Evolutionary conservation across 2,888 invertebrate species (phyloP).

Genomic region (Leistus spinibarbis): DNA sequence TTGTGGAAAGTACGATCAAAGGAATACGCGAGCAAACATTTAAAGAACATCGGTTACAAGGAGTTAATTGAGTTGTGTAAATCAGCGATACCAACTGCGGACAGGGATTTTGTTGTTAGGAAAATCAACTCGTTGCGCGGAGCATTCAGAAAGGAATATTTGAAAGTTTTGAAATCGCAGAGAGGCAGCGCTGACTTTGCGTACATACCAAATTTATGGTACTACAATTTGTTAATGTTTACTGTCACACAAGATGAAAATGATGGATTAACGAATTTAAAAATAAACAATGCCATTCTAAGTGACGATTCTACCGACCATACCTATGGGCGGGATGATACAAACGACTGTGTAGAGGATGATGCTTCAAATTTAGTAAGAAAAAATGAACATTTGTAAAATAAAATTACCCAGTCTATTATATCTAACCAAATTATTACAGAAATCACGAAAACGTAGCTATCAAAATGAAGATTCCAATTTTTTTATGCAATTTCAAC

Average conservation of each 20-base stretch:
- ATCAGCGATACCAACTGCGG: not conserved
- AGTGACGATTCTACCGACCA: not conserved
- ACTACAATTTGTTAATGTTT: constrained; percentile 5
- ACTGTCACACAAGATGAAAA: not conserved
- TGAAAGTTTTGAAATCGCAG: not conserved
- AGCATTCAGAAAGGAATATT: not conserved
- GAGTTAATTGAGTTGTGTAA: constrained; percentile 27
- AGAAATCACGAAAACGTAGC: not conserved
- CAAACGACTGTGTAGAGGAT: no score
- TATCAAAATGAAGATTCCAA: not conserved
- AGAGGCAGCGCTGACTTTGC: not conserved
- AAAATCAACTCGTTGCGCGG: constrained; percentile 3
- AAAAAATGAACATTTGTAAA: not conserved
- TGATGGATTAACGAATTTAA: no score
- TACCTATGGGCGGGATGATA: no score
- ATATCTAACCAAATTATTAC: not conserved
- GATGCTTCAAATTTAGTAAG: no score
- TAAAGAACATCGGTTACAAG: constrained; percentile 41
- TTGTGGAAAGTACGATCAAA: constrained; percentile 43
- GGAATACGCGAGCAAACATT: constrained; percentile 43
- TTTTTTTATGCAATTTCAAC: not conserved
- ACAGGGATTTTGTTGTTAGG: not conserved
- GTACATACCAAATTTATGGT: not conserved
- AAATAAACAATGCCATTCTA: not conserved
- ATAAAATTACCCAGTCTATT: not conserved